A percentile compares a stretch with the other conserved stretches of the same genome.
Conservation (phyloP, 1,140 invertebrate genomes). For the Hermatobates lingyangjiaoensis region DNA sequence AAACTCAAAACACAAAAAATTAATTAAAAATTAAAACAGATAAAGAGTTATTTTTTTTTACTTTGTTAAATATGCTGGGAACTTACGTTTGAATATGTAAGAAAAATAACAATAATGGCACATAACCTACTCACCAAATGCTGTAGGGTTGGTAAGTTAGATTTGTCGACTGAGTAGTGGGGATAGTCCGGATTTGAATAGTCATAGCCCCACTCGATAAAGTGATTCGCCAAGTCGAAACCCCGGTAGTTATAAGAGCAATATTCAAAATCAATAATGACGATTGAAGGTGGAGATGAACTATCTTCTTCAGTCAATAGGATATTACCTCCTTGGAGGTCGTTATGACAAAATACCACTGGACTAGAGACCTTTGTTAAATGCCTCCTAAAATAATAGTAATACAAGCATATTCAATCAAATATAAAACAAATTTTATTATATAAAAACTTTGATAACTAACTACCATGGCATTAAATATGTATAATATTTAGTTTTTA, state of each 20-base stretch:
- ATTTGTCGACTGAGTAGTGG: slow-evolving; percentile 46
- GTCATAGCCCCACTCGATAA: slow-evolving; percentile 86
- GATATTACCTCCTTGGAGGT: slow-evolving; percentile 80
- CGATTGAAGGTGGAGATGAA: slow-evolving; percentile 24
- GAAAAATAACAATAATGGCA: too few relatives aligned
- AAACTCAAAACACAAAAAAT: too few relatives aligned
- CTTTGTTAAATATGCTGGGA: too few relatives aligned
- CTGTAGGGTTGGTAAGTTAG: slow-evolving; percentile 48
- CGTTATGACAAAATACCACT: slow-evolving; percentile 93
- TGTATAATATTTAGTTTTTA: too few relatives aligned
- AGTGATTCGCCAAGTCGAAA: slow-evolving; percentile 92
- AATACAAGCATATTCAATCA: background rate
- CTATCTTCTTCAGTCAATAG: slow-evolving; percentile 18
- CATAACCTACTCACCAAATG: slow-evolving; percentile 48
- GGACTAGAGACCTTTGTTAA: slow-evolving; percentile 38
- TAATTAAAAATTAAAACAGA: too few relatives aligned
- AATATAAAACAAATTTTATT: too few relatives aligned
- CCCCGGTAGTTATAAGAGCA: slow-evolving; percentile 84
- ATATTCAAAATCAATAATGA: slow-evolving; percentile 85
- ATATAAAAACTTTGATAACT: too few relatives aligned
- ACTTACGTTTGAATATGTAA: too few relatives aligned
- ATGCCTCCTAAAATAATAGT: slow-evolving; percentile 22
- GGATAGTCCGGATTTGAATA: slow-evolving; percentile 62
- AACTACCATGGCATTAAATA: too few relatives aligned
- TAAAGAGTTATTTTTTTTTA: too few relatives aligned